Evolutionary conservation across 2,797 vertebrate species (phyloP).

Genomic region (Notolabrus celidotus): DNA sequence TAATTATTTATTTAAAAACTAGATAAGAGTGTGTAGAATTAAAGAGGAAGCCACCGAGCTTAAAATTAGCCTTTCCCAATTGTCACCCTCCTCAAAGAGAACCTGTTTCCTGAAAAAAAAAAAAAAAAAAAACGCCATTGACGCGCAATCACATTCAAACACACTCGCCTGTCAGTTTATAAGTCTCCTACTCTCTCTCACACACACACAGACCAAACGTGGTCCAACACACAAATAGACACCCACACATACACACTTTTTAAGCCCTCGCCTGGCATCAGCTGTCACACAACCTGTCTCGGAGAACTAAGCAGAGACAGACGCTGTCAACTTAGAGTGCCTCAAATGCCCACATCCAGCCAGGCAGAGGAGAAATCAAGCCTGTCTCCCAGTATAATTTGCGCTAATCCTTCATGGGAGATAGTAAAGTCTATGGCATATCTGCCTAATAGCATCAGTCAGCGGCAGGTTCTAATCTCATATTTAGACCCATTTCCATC

Average conservation of each 20-base stretch:
- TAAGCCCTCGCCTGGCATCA: conserved; percentile 84
- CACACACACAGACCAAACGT: conserved; percentile 43
- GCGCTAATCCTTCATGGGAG: conserved; percentile 85
- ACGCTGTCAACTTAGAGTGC: conserved; percentile 86
- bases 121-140: conserved; percentile 62
- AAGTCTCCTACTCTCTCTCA: conserved; percentile 65
- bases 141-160: conserved; percentile 79
- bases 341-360: conserved; percentile 84
- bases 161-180: conserved; percentile 80
- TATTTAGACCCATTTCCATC: conserved; percentile 86
- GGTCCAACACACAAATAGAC: conserved; percentile 76
- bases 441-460: conserved; percentile 88
- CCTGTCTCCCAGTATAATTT: conserved; percentile 85
- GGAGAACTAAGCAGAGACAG: conserved; percentile 85
- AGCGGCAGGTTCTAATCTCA: conserved; percentile 86
- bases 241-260: conserved; percentile 79
- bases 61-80: conserved; percentile 79
- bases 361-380: conserved; percentile 83
- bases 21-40: conserved; percentile 73
- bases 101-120: conserved; percentile 67
- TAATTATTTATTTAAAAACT: conserved; percentile 70
- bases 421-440: conserved; percentile 86
- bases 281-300: conserved; percentile 85
- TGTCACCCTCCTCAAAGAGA: conserved; percentile 77
- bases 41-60: conserved; percentile 68